Evolutionary conservation across 2,888 invertebrate genomes (phyloP).

Genomic region (Entomobrya proxima): DNA sequence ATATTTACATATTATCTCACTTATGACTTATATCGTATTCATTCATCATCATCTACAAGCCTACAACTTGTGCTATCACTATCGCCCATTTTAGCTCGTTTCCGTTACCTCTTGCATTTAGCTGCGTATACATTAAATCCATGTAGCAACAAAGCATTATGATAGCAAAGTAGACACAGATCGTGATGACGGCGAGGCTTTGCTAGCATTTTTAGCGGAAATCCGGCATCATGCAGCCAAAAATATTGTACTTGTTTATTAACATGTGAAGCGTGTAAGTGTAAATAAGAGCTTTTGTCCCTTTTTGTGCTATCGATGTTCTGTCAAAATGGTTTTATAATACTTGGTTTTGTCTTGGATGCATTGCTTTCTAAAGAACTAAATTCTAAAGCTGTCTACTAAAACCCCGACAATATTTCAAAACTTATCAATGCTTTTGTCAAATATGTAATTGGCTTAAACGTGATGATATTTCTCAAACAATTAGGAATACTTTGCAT

Average conservation of each 20-base stretch:
- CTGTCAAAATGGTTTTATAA: conserved; percentile 2
- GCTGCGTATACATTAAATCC: not conserved
- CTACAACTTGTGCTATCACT: not conserved
- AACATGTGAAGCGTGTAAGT: conserved; percentile 29
- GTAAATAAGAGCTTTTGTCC: not conserved
- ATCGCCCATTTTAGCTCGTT: conserved; percentile 36
- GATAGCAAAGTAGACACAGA: not conserved
- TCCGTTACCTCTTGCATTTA: conserved; percentile 3
- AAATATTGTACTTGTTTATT: not conserved
- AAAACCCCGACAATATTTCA: too few species aligned
- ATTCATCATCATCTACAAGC: not conserved
- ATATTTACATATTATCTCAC: not conserved
- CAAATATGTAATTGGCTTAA: too few species aligned
- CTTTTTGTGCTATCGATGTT: not conserved
- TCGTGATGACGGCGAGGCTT: not conserved
- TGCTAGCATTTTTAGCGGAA: conserved; percentile 40
- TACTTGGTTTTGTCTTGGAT: too few species aligned
- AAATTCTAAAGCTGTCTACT: too few species aligned
- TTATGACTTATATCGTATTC: not conserved
- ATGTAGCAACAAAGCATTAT: not conserved
- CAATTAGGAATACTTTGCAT: too few species aligned
- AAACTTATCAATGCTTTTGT: too few species aligned
- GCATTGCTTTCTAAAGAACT: too few species aligned
- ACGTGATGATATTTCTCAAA: too few species aligned
- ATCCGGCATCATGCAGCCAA: conserved; percentile 45